Percentiles rank a stretch among this genome's conserved stretches.
Evolutionary conservation across 2,888 invertebrate species (phyloP).

Genomic region (Malachius bipustulatus): DNA sequence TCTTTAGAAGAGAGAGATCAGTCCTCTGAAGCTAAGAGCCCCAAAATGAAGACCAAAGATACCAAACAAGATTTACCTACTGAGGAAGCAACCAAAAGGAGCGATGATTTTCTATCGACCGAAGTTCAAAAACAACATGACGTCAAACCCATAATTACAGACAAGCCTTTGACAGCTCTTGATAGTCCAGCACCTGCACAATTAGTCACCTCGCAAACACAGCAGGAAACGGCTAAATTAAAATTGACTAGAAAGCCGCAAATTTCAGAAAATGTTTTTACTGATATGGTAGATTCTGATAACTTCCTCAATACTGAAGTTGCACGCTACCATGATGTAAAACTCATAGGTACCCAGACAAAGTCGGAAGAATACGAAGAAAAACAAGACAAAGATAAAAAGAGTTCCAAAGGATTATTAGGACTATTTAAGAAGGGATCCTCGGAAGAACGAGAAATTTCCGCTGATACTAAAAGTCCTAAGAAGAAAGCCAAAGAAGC

Average conservation of each 20-base stretch:
- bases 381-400: neutral
- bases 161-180: slow-evolving; percentile 1
- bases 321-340: slow-evolving; percentile 14
- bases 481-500: neutral
- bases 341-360: neutral
- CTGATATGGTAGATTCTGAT: neutral
- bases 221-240: neutral
- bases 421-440: neutral
- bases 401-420: neutral
- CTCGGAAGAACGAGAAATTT: neutral
- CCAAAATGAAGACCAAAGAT: neutral
- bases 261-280: too few relatives aligned
- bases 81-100: neutral
- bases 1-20: neutral
- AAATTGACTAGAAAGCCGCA: too few relatives aligned
- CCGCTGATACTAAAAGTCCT: neutral
- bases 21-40: neutral
- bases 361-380: neutral
- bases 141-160: slow-evolving; percentile 10
- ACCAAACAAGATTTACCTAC: neutral
- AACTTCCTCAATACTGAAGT: slow-evolving; percentile 12
- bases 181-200: slow-evolving; percentile 4
- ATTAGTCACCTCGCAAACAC: neutral
- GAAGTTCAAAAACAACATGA: slow-evolving; percentile 19
- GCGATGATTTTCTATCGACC: slow-evolving; percentile 18